phyloP scores from a whole-genome alignment of 2,797 vertebrate genomes.

The Coilia nasus region DNA sequence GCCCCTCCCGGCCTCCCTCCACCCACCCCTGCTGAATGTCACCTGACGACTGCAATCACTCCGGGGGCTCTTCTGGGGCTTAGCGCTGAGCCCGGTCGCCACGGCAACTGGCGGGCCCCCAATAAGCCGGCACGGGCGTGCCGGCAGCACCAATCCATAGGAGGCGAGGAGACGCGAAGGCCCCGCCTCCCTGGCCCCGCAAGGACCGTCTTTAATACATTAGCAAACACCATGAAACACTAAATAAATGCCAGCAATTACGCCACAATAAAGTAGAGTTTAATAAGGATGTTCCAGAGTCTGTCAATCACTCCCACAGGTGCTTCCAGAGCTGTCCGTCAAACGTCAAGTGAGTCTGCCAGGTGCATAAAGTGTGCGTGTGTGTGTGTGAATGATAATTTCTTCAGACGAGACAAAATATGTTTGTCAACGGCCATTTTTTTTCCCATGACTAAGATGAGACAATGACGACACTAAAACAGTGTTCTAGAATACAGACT shows the following conservation, averaged over 20 bases:
- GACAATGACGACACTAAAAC: no score
- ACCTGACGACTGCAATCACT: conserved; percentile 94
- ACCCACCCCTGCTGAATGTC: conserved; percentile 84
- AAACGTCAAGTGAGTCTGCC: conserved; percentile 40
- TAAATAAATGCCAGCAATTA: conserved; percentile 99
- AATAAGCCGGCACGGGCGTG: conserved; percentile 90
- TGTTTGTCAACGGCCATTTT: no score
- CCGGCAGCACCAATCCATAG: conserved; percentile 93
- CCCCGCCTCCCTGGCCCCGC: conserved; percentile 73
- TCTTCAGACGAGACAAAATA: no score
- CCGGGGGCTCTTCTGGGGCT: conserved; percentile 88
- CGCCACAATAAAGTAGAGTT: conserved; percentile 80
- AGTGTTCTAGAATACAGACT: no score
- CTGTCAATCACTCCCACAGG: conserved; percentile 92
- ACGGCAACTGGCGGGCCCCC: conserved; percentile 89
- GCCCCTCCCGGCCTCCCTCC: conserved; percentile 41
- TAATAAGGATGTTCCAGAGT: conserved; percentile 94
- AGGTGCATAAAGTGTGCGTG: conserved; percentile 22
- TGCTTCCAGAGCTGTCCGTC: conserved; percentile 63
- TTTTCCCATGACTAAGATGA: no score
- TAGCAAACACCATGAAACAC: conserved; percentile 99
- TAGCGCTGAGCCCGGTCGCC: conserved; percentile 93
- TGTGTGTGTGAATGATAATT: not conserved
- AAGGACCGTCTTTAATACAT: conserved; percentile 99
- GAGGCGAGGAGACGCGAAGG: conserved; percentile 86